Conservation (phyloP, 2,888 invertebrate genomes). For the Troides oblongomaculatus region DNA sequence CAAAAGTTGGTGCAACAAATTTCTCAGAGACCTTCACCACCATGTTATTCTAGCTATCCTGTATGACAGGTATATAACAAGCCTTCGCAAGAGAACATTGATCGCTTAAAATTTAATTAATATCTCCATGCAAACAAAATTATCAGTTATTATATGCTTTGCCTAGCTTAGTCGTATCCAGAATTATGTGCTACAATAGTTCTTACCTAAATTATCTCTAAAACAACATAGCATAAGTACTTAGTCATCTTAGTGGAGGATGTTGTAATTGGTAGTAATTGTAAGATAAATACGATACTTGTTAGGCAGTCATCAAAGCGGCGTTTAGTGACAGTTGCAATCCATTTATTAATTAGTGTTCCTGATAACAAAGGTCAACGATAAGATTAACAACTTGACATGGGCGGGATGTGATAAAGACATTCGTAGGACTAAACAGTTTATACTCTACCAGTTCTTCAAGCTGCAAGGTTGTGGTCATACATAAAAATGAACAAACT, state of each 20-base stretch:
- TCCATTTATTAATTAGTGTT: constrained; percentile 49
- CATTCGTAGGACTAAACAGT: constrained; percentile 19
- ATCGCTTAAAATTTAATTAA: no score
- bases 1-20: no score
- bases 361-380: constrained; percentile 42
- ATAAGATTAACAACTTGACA: constrained; percentile 43
- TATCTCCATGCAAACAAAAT: no score
- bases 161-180: no score
- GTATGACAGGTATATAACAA: no score
- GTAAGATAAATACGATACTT: constrained; percentile 9
- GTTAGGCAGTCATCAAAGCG: not conserved
- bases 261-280: not conserved
- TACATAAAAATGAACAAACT: constrained; percentile 58
- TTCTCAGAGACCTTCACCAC: no score
- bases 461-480: constrained; percentile 40
- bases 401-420: constrained; percentile 7
- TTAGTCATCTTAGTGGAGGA: not conserved
- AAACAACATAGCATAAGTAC: no score
- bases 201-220: no score
- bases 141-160: no score
- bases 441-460: constrained; percentile 42
- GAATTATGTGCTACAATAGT: no score
- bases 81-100: no score
- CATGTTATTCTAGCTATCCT: no score
- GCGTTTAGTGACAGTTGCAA: constrained; percentile 35